Evolutionary conservation across 1,140 invertebrate species (phyloP).

Genomic region (Neomicropteryx cornuta): DNA sequence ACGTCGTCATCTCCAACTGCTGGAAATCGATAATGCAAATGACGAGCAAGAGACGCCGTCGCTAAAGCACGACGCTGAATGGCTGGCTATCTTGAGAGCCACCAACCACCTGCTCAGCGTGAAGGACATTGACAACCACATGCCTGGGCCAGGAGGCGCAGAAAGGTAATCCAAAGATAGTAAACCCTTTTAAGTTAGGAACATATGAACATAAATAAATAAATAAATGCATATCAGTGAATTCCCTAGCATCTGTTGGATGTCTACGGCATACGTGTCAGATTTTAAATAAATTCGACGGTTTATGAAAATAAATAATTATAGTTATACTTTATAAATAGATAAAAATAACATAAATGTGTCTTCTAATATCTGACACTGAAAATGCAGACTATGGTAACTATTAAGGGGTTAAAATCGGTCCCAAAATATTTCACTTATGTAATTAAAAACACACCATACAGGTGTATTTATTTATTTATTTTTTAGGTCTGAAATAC

Average conservation of each 20-base stretch:
- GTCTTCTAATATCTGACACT: too few species aligned
- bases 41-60: slow-evolving; percentile 43
- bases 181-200: neutral
- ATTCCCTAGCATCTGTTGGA: slow-evolving; percentile 1
- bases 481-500: too few species aligned
- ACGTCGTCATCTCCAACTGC: slow-evolving; percentile 65
- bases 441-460: too few species aligned
- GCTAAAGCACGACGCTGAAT: slow-evolving; percentile 84
- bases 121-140: slow-evolving; percentile 54
- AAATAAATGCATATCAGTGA: neutral
- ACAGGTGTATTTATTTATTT: too few species aligned
- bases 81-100: slow-evolving; percentile 76
- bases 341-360: too few species aligned
- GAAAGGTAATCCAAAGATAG: slow-evolving; percentile 41
- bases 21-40: slow-evolving; percentile 37
- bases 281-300: too few species aligned
- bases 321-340: neutral
- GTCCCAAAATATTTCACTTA: too few species aligned
- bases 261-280: too few species aligned
- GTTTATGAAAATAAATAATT: too few species aligned
- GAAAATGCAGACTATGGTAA: too few species aligned
- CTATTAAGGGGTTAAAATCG: too few species aligned
- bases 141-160: slow-evolving; percentile 63
- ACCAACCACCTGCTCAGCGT: slow-evolving; percentile 84
- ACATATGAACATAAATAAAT: neutral